Conservation (phyloP, 1,140 invertebrate species). For the Hypsibius dujardini region DNA sequence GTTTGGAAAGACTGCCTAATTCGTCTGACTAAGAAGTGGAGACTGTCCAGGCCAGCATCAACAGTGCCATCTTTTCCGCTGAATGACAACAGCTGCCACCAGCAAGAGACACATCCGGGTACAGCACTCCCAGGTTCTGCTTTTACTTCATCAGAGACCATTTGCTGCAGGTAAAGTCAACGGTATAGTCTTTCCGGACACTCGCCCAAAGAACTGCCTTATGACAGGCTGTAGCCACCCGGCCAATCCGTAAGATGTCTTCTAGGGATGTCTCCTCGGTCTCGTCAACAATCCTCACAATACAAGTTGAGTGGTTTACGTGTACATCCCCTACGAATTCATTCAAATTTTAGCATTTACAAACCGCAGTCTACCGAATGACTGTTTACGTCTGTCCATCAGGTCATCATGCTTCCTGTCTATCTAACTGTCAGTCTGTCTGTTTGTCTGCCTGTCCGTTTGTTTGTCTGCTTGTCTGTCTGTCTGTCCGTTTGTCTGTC, state of each 20-base stretch:
- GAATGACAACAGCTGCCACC: background rate
- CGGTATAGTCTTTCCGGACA: background rate
- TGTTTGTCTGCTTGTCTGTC: background rate
- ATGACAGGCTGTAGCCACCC: constrained; percentile 6
- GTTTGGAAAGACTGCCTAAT: background rate
- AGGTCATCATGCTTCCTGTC: too few species aligned
- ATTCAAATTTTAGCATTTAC: background rate
- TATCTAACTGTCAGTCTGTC: too few species aligned
- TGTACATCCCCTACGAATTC: constrained; percentile 5
- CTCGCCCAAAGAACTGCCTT: constrained; percentile 6
- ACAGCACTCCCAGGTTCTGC: background rate
- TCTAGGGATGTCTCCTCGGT: background rate
- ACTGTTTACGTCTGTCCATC: background rate
- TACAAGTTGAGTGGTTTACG: constrained; percentile 4
- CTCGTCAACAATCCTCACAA: constrained; percentile 1
- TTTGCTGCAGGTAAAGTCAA: constrained; percentile 15
- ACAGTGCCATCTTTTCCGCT: background rate
- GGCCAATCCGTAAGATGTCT: background rate
- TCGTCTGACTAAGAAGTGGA: background rate
- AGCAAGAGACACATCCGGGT: too few species aligned
- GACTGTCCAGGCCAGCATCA: background rate
- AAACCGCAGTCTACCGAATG: background rate
- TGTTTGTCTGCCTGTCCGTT: too few species aligned
- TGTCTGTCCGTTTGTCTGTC: background rate
- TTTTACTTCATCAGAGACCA: constrained; percentile 10